Evolutionary conservation across 1,140 invertebrate species (phyloP).

Genomic region (Saccostrea echinata): DNA sequence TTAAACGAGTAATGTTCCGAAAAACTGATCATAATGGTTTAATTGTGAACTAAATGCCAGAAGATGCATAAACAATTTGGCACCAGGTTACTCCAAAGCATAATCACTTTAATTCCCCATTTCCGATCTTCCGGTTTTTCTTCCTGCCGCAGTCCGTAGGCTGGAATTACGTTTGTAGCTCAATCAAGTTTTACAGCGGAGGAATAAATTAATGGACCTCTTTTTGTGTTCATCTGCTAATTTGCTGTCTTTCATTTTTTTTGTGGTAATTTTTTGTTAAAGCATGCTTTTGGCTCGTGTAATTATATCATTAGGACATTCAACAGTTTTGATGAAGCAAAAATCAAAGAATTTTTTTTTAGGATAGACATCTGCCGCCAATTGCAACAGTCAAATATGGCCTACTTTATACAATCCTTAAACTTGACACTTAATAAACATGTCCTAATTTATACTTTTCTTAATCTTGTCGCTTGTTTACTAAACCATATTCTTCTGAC

Average conservation of each 20-base stretch:
- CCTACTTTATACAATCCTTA: too few species aligned
- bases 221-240: neutral
- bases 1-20: neutral
- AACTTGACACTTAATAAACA: neutral
- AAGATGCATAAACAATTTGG: neutral
- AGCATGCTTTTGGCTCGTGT: neutral
- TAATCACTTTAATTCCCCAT: neutral
- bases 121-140: neutral
- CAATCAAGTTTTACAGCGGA: neutral
- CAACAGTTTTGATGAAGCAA: neutral
- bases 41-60: neutral
- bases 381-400: neutral
- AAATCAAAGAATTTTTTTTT: neutral
- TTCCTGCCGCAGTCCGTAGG: neutral
- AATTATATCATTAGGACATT: neutral
- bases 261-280: neutral
- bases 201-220: neutral
- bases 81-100: neutral
- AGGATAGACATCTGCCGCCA: neutral
- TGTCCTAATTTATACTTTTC: too few species aligned
- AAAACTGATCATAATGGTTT: neutral
- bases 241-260: neutral
- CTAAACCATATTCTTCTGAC: too few species aligned
- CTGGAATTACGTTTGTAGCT: slow-evolving; percentile 22
- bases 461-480: too few species aligned